Evolutionary conservation across 2,888 invertebrate genomes (phyloP).

Genomic region (Autographa gamma): DNA sequence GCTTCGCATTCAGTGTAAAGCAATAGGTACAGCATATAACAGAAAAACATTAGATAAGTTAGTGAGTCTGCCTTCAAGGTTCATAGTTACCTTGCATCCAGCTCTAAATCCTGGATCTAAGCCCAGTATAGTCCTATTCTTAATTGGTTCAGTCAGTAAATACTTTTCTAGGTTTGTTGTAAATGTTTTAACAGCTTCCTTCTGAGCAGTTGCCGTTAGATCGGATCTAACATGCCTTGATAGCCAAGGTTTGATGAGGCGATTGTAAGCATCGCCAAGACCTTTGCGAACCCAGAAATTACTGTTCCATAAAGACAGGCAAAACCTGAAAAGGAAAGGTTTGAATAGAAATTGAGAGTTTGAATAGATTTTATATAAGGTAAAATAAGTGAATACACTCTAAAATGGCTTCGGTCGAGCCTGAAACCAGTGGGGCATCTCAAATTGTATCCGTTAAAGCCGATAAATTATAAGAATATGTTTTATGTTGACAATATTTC

Average conservation of each 20-base stretch:
- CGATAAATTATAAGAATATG: too few relatives aligned
- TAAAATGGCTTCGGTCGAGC: too few relatives aligned
- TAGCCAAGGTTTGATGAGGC: constrained; percentile 90
- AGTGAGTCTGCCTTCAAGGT: not conserved
- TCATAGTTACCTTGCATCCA: constrained; percentile 93
- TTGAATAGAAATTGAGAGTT: too few relatives aligned
- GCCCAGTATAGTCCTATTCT: constrained; percentile 94
- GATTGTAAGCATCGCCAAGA: constrained; percentile 80
- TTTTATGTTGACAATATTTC: too few relatives aligned
- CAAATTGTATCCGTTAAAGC: too few relatives aligned
- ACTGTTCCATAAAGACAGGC: constrained; percentile 79
- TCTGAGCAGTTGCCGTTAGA: constrained; percentile 93
- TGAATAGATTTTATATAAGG: too few relatives aligned
- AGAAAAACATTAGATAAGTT: too few relatives aligned
- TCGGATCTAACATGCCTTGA: constrained; percentile 92
- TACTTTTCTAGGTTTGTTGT: constrained; percentile 95
- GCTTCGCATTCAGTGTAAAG: too few relatives aligned
- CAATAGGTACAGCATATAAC: too few relatives aligned
- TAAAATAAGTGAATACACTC: too few relatives aligned
- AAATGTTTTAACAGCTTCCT: constrained; percentile 95
- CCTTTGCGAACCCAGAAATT: constrained; percentile 80
- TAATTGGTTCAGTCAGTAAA: constrained; percentile 93
- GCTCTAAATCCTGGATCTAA: constrained; percentile 97
- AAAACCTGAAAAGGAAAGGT: constrained; percentile 69
- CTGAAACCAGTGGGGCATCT: too few relatives aligned